Evolutionary conservation across 64 coral and sea anemone genomes (phyloP).

Genomic region (Dendronephthya gigantea): DNA sequence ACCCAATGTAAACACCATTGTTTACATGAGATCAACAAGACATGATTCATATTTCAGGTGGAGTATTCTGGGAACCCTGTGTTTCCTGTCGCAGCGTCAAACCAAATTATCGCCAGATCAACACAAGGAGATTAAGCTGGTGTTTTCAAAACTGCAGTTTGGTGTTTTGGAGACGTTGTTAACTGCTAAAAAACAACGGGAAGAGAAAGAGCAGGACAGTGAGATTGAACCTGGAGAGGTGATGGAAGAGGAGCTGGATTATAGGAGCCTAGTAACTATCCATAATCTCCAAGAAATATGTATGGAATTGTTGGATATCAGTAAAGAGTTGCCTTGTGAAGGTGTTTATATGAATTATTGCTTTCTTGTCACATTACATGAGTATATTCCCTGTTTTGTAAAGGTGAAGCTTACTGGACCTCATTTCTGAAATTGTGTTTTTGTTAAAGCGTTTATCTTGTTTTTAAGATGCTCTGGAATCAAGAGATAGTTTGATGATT

Average conservation of each 20-base stretch:
- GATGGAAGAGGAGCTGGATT: neutral
- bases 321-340: neutral
- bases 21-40: no score
- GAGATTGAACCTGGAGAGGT: slow-evolving; percentile 11
- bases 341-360: neutral
- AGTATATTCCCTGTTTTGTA: neutral
- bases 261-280: neutral
- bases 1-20: no score
- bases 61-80: neutral
- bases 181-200: neutral
- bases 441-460: neutral
- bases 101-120: neutral
- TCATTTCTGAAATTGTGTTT: neutral
- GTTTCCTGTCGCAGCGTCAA: neutral
- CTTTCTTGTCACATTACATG: neutral
- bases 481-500: neutral
- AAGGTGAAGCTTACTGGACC: neutral
- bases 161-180: neutral
- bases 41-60: neutral
- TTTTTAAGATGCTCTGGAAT: neutral
- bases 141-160: neutral
- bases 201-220: neutral
- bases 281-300: neutral
- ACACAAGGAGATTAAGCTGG: neutral
- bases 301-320: neutral